phyloP scores from a whole-genome alignment of 2,113 vertebrate species.

The Zosterops pallidus region DNA sequence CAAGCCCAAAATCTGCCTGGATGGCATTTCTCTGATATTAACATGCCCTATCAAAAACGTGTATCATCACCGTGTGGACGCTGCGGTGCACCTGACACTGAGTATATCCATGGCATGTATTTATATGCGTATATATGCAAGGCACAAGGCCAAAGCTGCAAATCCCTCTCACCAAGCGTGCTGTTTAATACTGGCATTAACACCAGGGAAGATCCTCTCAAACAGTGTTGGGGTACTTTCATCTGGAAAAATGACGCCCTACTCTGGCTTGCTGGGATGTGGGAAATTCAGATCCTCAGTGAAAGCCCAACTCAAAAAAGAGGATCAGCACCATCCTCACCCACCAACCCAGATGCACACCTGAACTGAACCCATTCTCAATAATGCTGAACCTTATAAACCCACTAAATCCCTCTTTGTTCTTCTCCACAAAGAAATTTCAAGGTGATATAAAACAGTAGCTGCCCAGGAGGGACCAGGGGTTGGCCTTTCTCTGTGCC shows the following conservation, averaged over 20 bases:
- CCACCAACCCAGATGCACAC: neutral
- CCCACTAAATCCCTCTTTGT: accelerated
- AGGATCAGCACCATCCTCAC: neutral
- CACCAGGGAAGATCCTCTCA: neutral
- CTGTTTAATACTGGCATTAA: neutral
- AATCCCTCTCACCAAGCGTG: neutral
- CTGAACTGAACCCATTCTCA: neutral
- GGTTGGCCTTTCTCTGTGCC: neutral
- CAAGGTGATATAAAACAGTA: neutral
- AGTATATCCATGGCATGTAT: neutral
- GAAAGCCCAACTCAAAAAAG: neutral
- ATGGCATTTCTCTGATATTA: neutral
- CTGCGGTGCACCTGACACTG: accelerated
- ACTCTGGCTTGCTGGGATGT: neutral
- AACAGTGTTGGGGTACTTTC: neutral
- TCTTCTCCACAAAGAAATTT: neutral
- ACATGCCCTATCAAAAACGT: neutral
- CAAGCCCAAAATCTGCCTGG: neutral
- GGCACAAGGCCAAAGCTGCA: neutral
- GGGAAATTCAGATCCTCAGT: neutral
- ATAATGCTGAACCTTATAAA: neutral
- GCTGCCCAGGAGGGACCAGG: neutral
- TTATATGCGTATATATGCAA: no score
- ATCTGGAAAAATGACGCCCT: neutral
- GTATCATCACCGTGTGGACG: neutral